Conservation (phyloP, 2,888 invertebrate species). For the Leptinotarsa juncta region DNA sequence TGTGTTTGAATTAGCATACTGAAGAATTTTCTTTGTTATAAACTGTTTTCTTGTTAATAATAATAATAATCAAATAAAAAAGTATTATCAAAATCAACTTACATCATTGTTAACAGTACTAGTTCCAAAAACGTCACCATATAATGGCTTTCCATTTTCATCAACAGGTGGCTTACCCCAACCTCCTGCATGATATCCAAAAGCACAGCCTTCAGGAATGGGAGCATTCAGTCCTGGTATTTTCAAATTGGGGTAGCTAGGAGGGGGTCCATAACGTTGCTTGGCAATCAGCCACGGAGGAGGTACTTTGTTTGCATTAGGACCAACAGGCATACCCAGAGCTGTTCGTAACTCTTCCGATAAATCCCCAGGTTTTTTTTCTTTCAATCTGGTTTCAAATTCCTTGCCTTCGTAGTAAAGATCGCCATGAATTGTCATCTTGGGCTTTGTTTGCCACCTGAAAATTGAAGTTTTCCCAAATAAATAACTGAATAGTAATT, state of each 20-base stretch:
- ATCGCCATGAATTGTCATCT: constrained; percentile 99
- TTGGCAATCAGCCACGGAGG: constrained; percentile 98
- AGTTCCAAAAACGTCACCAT: constrained; percentile 98
- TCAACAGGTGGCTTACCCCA: constrained; percentile 99
- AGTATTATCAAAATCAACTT: constrained; percentile 55
- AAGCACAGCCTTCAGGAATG: constrained; percentile 96
- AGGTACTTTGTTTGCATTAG: constrained; percentile 86
- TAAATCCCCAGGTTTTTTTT: constrained; percentile 98
- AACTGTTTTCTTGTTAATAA: no score
- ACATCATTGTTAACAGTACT: constrained; percentile 79
- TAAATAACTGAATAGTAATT: constrained; percentile 1
- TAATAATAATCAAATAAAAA: no score
- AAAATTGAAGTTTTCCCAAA: constrained; percentile 5
- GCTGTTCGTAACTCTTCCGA: constrained; percentile 96
- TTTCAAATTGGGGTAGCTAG: constrained; percentile 98
- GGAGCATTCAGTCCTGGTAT: constrained; percentile 98
- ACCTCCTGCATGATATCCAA: constrained; percentile 99
- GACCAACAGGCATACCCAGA: constrained; percentile 98
- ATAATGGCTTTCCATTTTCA: constrained; percentile 96
- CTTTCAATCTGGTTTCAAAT: constrained; percentile 95
- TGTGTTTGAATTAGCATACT: no score
- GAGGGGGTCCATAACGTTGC: constrained; percentile 98
- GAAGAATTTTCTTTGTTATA: no score
- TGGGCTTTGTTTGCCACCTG: constrained; percentile 98
- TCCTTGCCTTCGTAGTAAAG: constrained; percentile 99